Conservation (phyloP, 2,797 vertebrate species). For the Poecilia gillii region DNA sequence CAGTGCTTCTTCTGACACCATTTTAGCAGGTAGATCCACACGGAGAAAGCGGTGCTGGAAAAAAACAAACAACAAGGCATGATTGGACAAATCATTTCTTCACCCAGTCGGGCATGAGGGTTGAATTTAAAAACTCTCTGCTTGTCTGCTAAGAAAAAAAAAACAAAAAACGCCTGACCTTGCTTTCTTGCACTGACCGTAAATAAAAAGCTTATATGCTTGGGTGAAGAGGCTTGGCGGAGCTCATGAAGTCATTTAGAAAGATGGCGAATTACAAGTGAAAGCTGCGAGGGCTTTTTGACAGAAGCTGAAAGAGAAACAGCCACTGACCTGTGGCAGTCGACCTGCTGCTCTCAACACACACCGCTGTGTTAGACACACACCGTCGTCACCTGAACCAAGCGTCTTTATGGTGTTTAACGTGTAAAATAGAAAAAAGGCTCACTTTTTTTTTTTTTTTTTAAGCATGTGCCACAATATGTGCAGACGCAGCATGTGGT, state of each 20-base stretch:
- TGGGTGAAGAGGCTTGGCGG: conserved; percentile 54
- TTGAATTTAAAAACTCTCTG: conserved; percentile 33
- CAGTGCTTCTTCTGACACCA: conserved; percentile 83
- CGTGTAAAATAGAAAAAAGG: neutral
- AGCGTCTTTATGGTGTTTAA: conserved; percentile 4
- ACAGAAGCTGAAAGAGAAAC: conserved; percentile 41
- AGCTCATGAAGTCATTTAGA: conserved; percentile 53
- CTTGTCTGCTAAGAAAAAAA: conserved; percentile 25
- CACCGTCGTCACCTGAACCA: neutral
- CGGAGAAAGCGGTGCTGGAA: conserved; percentile 86
- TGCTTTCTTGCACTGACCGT: conserved; percentile 42
- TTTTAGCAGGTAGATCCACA: conserved; percentile 92
- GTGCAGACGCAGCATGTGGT: conserved; percentile 17
- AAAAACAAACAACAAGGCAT: conserved; percentile 27
- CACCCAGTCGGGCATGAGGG: conserved; percentile 25
- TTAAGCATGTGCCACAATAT: conserved; percentile 17
- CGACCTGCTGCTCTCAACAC: conserved; percentile 45
- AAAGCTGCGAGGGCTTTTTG: conserved; percentile 41
- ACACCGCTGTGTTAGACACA: neutral
- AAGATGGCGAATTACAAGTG: conserved; percentile 57
- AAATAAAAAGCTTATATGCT: conserved; percentile 65
- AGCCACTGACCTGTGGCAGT: conserved; percentile 42
- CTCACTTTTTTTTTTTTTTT: neutral
- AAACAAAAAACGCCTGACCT: conserved; percentile 54
- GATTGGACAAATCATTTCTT: conserved; percentile 50